Evolutionary conservation across 1,140 invertebrate genomes (phyloP), one percentile per base, ranked within the genome.

Genomic region (Pseudomyrmex flavicornis): DNA sequence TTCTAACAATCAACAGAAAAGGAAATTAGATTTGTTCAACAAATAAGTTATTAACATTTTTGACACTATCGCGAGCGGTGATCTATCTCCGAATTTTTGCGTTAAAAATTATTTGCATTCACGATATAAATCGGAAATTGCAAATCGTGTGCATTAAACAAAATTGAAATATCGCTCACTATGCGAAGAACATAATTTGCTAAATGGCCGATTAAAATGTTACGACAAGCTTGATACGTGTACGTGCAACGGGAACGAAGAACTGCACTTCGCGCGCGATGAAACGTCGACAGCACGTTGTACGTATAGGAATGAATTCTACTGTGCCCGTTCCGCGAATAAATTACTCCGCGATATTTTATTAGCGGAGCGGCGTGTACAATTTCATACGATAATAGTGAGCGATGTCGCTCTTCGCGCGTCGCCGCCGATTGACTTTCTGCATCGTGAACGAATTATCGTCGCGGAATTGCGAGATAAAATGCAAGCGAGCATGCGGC

Each of bases 401-500:
- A 59, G 44, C 66, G 44, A 80, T 48, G 54, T 17, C 76, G 65
- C 15, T 79, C 8, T 66, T 35, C 65, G 52, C 35, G 35, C 35
- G 35, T 35, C 65, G 76, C 22, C n/a, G 66, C 44, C 76, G 76
- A 80, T 80, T 80, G 76, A 80, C 76, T 80, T 72, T 76, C 61
- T 54, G 54, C 76, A 80, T 80, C 76, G 76, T 61, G 20, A 66
- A 70, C 65, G 65, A 80, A 80, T 80, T 80, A 80, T 80, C 76
- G 54, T 9, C 54, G 20, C 44, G 56, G 56, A 70, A 80, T 80
- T 72, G 56, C 54, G 54, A 70, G 76, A 80, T 80, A 80, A 80
- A 80, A 65, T 35, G 35, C 35, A 35, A 35, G 5, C 35, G 35
- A 35, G 35, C 35, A 35, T 1, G 35, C 5, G 35, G 35, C 5